Evolutionary conservation across 2,113 vertebrate species (phyloP), one percentile per base, ranked within the genome.

Genomic region (Tricholaema leucomelas): DNA sequence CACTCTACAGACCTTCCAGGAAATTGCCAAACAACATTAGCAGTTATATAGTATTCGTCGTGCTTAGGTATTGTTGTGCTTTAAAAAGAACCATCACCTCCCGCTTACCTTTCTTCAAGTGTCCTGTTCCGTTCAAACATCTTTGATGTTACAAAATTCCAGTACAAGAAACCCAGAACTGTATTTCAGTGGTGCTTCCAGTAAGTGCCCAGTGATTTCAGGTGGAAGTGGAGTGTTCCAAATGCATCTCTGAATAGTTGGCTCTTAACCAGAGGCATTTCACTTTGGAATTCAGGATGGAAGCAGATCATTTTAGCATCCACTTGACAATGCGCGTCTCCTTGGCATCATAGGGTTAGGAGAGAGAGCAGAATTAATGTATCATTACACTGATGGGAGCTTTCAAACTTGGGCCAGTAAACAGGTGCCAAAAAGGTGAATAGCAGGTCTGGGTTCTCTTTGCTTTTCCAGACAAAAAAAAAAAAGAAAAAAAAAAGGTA

Each of bases 1-100:
- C 24, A 21, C 84, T 87, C 70, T 61, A 44, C 72, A 89, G 74
- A 77, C 11, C 81, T 75, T 40, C 56, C 60, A 82, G 91, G 78
- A 78, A 64, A 81, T 28, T 83, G 75, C 84, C 91, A 84, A 82
- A n/a, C 55, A 90, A 77, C 81, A 56, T 87, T 8, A 87, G 67
- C 87, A 65, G 78, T 77, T 12, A 52, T 42, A 12, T 5, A 83
- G 14, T 67, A 18, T 77, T 93, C 89, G 69, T 83, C 87, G 71
- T 78, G 16, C 72, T 70, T 52, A 20, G 58, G 25, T 44, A 19
- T 23, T 77, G 46, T 67, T 59, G 46, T 28, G 60, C 71, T 87
- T 74, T 36, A 10, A 36, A 90, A 71, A 20, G 27, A 15, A 36
- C 64, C 38, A 9, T 19, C 81, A 19, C 24, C 36, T 76, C 67